These are phyloP conservation scores for Ceriagrion tenellum DNA, from an alignment of 2,888 invertebrate species.

Conservation along the genomic window DNA sequence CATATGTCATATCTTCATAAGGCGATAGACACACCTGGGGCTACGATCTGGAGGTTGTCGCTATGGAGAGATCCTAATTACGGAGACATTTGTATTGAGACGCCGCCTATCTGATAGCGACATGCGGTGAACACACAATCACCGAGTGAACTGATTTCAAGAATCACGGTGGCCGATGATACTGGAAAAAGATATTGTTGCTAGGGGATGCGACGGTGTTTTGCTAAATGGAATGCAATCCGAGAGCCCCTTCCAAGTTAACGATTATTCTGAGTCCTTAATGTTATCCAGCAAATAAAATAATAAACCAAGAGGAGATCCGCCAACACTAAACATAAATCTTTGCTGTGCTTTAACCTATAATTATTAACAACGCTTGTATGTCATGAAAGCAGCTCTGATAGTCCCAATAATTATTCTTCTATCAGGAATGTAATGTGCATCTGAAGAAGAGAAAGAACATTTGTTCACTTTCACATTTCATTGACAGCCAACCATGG, in stretches of 20 bases:
- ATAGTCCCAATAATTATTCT: too few species aligned
- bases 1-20: neutral
- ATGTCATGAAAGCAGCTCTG: too few species aligned
- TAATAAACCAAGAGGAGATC: too few species aligned
- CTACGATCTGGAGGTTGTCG: neutral
- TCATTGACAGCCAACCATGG: too few species aligned
- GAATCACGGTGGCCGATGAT: neutral
- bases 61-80: constrained; percentile 31
- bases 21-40: neutral
- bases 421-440: too few species aligned
- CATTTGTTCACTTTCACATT: too few species aligned
- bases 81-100: neutral
- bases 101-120: neutral
- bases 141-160: neutral
- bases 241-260: neutral
- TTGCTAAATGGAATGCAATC: neutral
- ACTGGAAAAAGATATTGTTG: neutral
- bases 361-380: too few species aligned
- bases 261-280: too few species aligned
- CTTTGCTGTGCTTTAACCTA: too few species aligned
- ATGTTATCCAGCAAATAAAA: too few species aligned
- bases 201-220: neutral
- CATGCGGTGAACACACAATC: neutral
- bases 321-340: too few species aligned
- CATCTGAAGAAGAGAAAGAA: too few species aligned